Conservation (phyloP, 2,113 vertebrate genomes). For the Pampusana beccarii region DNA sequence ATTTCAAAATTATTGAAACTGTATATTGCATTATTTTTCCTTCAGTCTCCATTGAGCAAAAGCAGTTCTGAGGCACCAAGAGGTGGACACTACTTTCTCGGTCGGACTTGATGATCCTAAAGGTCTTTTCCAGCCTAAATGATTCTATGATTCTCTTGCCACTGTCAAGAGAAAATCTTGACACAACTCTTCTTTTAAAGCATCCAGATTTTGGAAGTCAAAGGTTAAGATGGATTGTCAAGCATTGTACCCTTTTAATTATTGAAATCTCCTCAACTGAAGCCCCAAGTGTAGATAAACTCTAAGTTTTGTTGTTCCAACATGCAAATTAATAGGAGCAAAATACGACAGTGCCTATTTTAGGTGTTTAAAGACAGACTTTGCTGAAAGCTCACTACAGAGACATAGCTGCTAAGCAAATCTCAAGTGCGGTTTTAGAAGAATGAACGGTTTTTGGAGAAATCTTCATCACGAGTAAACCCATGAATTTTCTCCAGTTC, state of each 20-base stretch:
- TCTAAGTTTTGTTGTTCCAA: neutral
- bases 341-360: neutral
- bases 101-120: neutral
- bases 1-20: neutral
- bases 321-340: neutral
- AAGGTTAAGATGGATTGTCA: neutral
- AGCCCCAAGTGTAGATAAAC: rapidly evolving
- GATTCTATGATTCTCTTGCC: neutral
- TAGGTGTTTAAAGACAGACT: too few species aligned
- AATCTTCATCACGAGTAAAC: neutral
- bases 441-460: neutral
- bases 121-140: neutral
- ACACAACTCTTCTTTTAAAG: neutral
- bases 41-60: neutral
- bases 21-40: neutral
- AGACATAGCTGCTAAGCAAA: neutral
- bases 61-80: neutral
- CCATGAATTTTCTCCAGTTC: neutral
- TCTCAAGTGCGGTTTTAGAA: neutral
- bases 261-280: neutral
- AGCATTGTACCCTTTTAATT: neutral
- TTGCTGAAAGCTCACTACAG: neutral
- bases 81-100: neutral
- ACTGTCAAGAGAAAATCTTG: neutral
- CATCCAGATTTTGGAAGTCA: neutral